phyloP scores from a whole-genome alignment of 1,140 invertebrate species.

The Papilio polyxenes region DNA sequence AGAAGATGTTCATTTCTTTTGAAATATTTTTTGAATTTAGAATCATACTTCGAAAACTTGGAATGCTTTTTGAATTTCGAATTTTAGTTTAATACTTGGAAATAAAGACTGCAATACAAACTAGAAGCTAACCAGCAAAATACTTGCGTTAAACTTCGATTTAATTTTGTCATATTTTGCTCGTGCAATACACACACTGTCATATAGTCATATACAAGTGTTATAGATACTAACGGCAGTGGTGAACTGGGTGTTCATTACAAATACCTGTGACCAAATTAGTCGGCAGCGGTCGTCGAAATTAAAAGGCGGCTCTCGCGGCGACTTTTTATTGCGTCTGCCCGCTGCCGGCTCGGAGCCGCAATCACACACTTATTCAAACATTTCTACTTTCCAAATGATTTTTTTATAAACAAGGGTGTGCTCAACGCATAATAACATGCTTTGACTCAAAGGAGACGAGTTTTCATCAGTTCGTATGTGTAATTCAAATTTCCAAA shows the following conservation, averaged over 20 bases:
- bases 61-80: too few species aligned
- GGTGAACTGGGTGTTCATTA: background rate
- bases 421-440: constrained; percentile 53
- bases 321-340: constrained; percentile 47
- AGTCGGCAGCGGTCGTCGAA: constrained; percentile 46
- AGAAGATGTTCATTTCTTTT: background rate
- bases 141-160: too few species aligned
- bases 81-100: background rate
- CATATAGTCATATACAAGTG: background rate
- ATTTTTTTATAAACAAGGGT: constrained; percentile 62
- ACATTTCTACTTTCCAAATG: constrained; percentile 57
- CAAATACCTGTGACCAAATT: constrained; percentile 38
- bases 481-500: constrained; percentile 44
- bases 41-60: too few species aligned
- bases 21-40: background rate
- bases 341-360: constrained; percentile 42
- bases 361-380: constrained; percentile 77
- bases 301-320: constrained; percentile 46
- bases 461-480: constrained; percentile 34
- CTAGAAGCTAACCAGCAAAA: too few species aligned
- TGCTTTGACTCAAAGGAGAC: constrained; percentile 51
- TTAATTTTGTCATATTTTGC: too few species aligned
- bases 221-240: background rate
- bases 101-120: too few species aligned
- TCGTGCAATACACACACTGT: background rate